Conservation (phyloP, 2,113 vertebrate species). For the Damaliscus lunatus region DNA sequence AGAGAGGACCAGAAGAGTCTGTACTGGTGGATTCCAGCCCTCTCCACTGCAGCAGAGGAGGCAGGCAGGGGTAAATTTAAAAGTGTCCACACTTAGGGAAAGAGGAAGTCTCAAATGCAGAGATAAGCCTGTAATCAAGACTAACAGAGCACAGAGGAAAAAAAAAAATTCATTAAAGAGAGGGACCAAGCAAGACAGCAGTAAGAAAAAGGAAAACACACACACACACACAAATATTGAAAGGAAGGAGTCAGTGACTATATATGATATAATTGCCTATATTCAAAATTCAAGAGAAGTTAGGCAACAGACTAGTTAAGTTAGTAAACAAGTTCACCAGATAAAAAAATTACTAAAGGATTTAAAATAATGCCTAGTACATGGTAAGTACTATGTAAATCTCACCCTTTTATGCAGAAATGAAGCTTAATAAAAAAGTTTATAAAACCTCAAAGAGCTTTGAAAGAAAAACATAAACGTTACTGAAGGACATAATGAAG, state of each 20-base stretch:
- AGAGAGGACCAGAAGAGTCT: not conserved
- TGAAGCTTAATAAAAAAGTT: not conserved
- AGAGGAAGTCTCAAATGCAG: not conserved
- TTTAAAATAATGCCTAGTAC: not conserved
- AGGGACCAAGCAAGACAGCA: not conserved
- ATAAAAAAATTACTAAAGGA: not conserved
- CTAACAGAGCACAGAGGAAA: not conserved
- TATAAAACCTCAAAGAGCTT: not conserved
- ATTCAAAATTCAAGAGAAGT: not conserved
- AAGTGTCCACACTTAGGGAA: not conserved
- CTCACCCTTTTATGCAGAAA: not conserved
- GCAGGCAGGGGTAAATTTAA: not conserved
- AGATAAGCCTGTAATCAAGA: not conserved
- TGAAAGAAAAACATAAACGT: not conserved
- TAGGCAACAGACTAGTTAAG: not conserved
- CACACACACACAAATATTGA: not conserved
- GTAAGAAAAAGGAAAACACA: not conserved
- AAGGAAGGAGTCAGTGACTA: not conserved
- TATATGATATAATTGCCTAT: not conserved
- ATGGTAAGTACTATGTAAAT: not conserved
- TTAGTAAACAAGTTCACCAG: not conserved
- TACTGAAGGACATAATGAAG: not conserved
- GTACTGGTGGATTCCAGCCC: not conserved
- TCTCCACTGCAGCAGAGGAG: not conserved
- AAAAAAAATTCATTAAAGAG: not conserved